These are phyloP conservation scores for Anoura caudifer DNA, from an alignment of 2,113 vertebrate genomes.

Conservation along the genomic window DNA sequence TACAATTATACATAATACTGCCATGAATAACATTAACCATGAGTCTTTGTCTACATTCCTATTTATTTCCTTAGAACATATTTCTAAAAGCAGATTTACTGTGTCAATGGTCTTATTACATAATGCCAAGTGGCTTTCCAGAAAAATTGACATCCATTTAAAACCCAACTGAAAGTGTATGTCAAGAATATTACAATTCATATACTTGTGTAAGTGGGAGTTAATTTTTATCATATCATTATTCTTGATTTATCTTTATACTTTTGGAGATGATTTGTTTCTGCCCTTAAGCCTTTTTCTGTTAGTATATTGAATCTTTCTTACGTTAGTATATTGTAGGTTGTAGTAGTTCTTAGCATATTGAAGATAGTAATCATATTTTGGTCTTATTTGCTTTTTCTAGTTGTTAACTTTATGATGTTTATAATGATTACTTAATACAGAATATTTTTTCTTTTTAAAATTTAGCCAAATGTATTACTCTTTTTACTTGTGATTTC, in stretches of 20 bases:
- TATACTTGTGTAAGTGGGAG: neutral
- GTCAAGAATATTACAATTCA: neutral
- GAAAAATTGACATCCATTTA: neutral
- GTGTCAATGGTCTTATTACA: neutral
- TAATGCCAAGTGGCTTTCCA: neutral
- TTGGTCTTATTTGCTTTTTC: neutral
- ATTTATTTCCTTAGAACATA: neutral
- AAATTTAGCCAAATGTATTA: neutral
- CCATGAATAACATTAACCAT: neutral
- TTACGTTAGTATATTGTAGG: neutral
- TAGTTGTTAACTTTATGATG: neutral
- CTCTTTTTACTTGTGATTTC: neutral
- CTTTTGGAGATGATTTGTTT: neutral
- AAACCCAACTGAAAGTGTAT: neutral
- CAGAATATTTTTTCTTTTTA: neutral
- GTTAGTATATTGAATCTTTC: neutral
- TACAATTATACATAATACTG: constrained; percentile 10
- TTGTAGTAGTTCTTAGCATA: neutral
- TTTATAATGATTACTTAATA: neutral
- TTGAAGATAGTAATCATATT: constrained; percentile 7
- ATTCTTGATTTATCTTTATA: neutral
- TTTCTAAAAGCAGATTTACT: constrained; percentile 28
- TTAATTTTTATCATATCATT: neutral
- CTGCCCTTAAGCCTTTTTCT: neutral
- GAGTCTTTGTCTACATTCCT: neutral